A percentile compares a stretch with the other conserved stretches of the same genome.
Evolutionary conservation across 2,113 vertebrate species (phyloP).

Genomic region (Scartelaos histophorus): DNA sequence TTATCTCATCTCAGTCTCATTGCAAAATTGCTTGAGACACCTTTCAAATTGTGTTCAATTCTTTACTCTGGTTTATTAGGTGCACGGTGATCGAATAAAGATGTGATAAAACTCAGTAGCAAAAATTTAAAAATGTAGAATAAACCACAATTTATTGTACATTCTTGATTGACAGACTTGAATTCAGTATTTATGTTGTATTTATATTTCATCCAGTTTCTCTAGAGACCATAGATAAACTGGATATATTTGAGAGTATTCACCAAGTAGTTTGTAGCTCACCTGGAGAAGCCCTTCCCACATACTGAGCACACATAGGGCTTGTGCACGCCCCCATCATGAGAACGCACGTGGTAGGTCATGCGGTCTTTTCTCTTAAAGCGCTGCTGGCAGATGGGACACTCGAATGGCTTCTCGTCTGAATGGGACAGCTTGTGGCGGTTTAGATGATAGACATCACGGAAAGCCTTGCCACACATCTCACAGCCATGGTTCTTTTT

Average conservation of each 20-base stretch:
- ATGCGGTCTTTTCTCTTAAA: slow-evolving; percentile 99
- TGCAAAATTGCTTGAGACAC: too few species aligned
- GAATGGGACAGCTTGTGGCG: slow-evolving; percentile 99
- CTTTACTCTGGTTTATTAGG: too few species aligned
- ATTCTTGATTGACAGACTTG: too few species aligned
- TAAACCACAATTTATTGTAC: too few species aligned
- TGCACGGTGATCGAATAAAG: too few species aligned
- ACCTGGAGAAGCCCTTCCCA: slow-evolving; percentile 99
- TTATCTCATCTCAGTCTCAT: too few species aligned
- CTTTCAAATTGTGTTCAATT: too few species aligned
- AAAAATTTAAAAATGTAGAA: too few species aligned
- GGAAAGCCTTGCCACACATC: slow-evolving; percentile 98
- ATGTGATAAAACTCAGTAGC: too few species aligned
- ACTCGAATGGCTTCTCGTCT: slow-evolving; percentile 97
- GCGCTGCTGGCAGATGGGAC: slow-evolving; percentile 97
- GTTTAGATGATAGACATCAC: slow-evolving; percentile 99
- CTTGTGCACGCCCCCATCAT: slow-evolving; percentile 97
- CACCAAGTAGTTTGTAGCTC: slow-evolving; percentile 31
- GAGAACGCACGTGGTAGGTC: slow-evolving; percentile 99
- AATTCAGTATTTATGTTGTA: neutral
- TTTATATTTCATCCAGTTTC: too few species aligned
- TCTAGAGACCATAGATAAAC: neutral
- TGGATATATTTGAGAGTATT: neutral
- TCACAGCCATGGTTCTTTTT: slow-evolving; percentile 99
- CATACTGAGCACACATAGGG: slow-evolving; percentile 98